A percentile compares a stretch with the other conserved stretches of the same genome.
phyloP scores from a whole-genome alignment of 1,140 invertebrate genomes.

The Holotrichia oblita region DNA sequence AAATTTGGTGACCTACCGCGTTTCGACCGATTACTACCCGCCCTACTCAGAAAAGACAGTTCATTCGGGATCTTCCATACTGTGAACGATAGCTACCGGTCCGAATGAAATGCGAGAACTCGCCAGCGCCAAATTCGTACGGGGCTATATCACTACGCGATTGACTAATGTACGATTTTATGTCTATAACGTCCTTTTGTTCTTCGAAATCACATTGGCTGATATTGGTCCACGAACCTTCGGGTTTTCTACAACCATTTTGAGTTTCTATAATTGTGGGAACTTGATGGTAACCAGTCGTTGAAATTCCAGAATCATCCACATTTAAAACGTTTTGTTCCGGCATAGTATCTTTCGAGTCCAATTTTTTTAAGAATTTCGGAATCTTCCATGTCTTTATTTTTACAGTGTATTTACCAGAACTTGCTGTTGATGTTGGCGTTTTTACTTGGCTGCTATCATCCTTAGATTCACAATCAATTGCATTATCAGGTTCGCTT shows the following conservation, averaged over 20 bases:
- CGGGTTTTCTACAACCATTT: constrained; percentile 22
- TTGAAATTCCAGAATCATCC: constrained; percentile 45
- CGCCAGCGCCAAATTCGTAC: constrained; percentile 55
- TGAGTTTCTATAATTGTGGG: constrained; percentile 71
- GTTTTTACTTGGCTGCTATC: constrained; percentile 57
- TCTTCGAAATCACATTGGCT: constrained; percentile 48
- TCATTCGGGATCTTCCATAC: constrained; percentile 64
- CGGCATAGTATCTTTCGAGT: constrained; percentile 45
- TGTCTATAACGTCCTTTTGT: constrained; percentile 69
- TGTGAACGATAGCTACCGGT: constrained; percentile 67
- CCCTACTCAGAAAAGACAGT: constrained; percentile 64
- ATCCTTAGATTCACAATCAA: constrained; percentile 46
- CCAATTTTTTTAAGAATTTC: constrained; percentile 69
- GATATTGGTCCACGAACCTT: constrained; percentile 40
- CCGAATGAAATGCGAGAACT: constrained; percentile 55
- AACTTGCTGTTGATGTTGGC: constrained; percentile 64
- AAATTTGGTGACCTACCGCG: constrained; percentile 56
- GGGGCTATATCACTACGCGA: constrained; percentile 70
- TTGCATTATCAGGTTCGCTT: constrained; percentile 68
- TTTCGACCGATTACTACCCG: constrained; percentile 63
- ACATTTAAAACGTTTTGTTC: constrained; percentile 38
- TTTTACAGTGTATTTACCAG: constrained; percentile 68
- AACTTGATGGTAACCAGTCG: constrained; percentile 59
- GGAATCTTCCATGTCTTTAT: constrained; percentile 72
- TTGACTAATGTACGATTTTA: constrained; percentile 74